Conservation (phyloP, 2,888 invertebrate genomes). For the Mylabris sibirica region DNA sequence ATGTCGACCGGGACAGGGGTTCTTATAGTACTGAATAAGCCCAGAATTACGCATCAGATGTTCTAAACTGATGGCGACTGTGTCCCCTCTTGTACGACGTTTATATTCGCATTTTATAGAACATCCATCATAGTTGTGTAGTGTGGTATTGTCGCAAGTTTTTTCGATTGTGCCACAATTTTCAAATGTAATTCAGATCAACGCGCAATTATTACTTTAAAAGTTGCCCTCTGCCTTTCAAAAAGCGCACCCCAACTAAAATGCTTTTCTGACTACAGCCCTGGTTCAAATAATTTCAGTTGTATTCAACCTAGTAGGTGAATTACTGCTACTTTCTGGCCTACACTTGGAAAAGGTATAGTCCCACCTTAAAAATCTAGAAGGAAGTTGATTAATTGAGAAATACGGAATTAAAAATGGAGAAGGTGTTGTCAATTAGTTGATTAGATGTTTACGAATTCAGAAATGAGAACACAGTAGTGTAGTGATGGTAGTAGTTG, state of each 20-base stretch:
- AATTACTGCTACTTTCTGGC: too few species aligned
- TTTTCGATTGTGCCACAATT: neutral
- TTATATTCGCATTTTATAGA: slow-evolving; percentile 44
- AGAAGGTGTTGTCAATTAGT: slow-evolving; percentile 3
- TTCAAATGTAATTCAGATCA: too few species aligned
- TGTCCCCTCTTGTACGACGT: slow-evolving; percentile 29
- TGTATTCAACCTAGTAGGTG: too few species aligned
- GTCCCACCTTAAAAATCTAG: too few species aligned
- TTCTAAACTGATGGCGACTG: slow-evolving; percentile 17
- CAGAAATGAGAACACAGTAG: neutral
- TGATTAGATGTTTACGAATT: slow-evolving; percentile 1
- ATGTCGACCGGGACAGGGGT: slow-evolving; percentile 47
- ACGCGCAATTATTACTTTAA: too few species aligned
- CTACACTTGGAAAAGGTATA: too few species aligned
- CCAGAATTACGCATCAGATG: slow-evolving; percentile 39
- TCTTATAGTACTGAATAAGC: slow-evolving; percentile 39
- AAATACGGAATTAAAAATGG: neutral
- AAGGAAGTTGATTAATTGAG: neutral
- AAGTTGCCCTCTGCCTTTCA: too few species aligned
- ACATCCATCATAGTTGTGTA: slow-evolving; percentile 32
- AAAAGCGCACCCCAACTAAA: too few species aligned
- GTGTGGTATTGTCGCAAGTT: too few species aligned
- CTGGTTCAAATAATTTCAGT: too few species aligned
- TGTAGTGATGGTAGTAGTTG: neutral
- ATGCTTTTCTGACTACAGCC: too few species aligned